These are phyloP conservation scores for Rhagoletis zephyria DNA, from an alignment of 1,140 invertebrate genomes.

Conservation along the genomic window DNA sequence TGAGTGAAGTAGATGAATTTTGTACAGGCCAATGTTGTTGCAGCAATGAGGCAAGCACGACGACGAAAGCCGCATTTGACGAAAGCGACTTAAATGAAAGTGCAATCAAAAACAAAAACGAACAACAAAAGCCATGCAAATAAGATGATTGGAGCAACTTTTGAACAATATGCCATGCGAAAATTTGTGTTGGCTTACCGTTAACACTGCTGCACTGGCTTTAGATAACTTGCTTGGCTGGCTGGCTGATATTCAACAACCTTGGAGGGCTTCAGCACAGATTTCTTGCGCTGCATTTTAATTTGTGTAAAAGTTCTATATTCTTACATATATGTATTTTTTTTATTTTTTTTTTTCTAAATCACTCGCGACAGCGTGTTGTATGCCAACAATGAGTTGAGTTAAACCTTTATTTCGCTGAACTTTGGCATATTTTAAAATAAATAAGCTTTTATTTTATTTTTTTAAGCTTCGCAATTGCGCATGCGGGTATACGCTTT, in stretches of 20 bases:
- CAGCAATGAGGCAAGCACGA: too few relatives aligned
- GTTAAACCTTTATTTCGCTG: conserved; percentile 71
- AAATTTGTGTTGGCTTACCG: not conserved
- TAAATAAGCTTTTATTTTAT: too few relatives aligned
- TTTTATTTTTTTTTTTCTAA: not conserved
- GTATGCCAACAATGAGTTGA: conserved; percentile 68
- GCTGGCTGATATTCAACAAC: too few relatives aligned
- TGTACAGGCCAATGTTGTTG: not conserved
- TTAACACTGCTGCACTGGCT: not conserved
- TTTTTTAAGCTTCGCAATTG: too few relatives aligned
- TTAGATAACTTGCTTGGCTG: too few relatives aligned
- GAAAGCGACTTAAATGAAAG: conserved; percentile 61
- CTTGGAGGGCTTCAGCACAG: too few relatives aligned
- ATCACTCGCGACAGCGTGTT: conserved; percentile 36
- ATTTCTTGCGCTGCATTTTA: too few relatives aligned
- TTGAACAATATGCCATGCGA: not conserved
- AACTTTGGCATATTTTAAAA: conserved; percentile 59
- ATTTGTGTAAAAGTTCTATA: too few relatives aligned
- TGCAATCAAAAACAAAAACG: not conserved
- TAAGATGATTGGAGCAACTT: conserved; percentile 14
- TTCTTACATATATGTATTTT: not conserved
- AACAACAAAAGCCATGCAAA: conserved; percentile 60
- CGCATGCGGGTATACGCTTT: too few relatives aligned
- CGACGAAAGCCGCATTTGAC: conserved; percentile 61
- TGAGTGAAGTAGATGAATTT: not conserved